Evolutionary conservation across 2,888 invertebrate genomes (phyloP).

Genomic region (Tiliacea aurago): DNA sequence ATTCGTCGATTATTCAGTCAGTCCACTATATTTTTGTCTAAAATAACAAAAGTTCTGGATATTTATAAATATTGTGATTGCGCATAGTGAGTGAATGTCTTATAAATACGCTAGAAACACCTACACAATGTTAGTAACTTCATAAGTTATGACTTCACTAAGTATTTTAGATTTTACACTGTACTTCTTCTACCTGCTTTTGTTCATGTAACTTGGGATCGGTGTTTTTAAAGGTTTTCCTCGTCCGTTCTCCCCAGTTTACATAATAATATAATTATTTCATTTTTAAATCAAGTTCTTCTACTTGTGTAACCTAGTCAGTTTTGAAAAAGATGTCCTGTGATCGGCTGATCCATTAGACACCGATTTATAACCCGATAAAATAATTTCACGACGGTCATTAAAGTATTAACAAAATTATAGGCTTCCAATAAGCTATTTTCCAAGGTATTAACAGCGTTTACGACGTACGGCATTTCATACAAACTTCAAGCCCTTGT

Average conservation of each 20-base stretch:
- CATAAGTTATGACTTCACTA: not conserved
- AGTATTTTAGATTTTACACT: not conserved
- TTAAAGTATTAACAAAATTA: slow-evolving; percentile 39
- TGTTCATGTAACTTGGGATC: not conserved
- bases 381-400: slow-evolving; percentile 18
- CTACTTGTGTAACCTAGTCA: not conserved
- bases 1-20: slow-evolving; percentile 23
- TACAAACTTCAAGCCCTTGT: too few species aligned
- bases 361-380: slow-evolving; percentile 1
- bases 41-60: slow-evolving; percentile 8
- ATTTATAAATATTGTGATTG: not conserved
- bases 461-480: too few species aligned
- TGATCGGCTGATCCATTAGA: not conserved
- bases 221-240: not conserved
- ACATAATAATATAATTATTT: not conserved
- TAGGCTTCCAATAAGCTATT: slow-evolving; percentile 22
- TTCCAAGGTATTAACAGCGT: slow-evolving; percentile 3
- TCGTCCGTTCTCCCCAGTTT: not conserved
- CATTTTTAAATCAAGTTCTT: not conserved
- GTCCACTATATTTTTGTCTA: slow-evolving; percentile 5
- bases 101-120: slow-evolving; percentile 3
- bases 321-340: slow-evolving; percentile 1
- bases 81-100: not conserved
- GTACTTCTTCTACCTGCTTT: not conserved
- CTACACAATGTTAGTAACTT: not conserved